Conservation (phyloP, 2,888 invertebrate species). For the Athalia cordata region DNA sequence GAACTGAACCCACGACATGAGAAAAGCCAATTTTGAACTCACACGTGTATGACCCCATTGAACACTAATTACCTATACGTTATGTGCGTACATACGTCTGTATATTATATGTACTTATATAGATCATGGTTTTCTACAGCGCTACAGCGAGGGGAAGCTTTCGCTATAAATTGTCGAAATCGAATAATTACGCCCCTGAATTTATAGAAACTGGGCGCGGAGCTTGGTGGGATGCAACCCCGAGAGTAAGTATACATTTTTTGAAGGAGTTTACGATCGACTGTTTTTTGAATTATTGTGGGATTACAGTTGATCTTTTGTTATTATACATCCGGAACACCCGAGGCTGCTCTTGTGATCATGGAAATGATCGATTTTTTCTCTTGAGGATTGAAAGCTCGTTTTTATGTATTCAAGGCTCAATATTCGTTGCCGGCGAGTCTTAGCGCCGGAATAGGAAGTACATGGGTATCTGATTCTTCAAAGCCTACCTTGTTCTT, state of each 20-base stretch:
- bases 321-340: background rate
- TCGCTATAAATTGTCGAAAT: background rate
- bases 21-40: constrained; percentile 30
- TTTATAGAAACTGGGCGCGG: too few species aligned
- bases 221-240: too few species aligned
- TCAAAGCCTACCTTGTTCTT: background rate
- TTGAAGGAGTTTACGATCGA: too few species aligned
- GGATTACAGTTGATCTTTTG: too few species aligned
- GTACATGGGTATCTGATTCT: background rate
- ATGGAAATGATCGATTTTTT: constrained; percentile 14
- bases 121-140: too few species aligned
- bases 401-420: background rate
- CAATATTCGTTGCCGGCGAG: background rate
- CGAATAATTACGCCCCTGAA: background rate
- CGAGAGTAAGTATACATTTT: too few species aligned
- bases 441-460: constrained; percentile 8
- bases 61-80: background rate
- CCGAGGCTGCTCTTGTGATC: background rate
- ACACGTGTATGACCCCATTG: background rate
- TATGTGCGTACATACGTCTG: background rate
- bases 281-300: too few species aligned
- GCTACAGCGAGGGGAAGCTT: background rate
- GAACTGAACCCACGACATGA: constrained; percentile 6
- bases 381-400: background rate
- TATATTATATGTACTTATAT: background rate